Conservation (phyloP, 1,140 invertebrate genomes). For the Zaprionus vittiger region DNA sequence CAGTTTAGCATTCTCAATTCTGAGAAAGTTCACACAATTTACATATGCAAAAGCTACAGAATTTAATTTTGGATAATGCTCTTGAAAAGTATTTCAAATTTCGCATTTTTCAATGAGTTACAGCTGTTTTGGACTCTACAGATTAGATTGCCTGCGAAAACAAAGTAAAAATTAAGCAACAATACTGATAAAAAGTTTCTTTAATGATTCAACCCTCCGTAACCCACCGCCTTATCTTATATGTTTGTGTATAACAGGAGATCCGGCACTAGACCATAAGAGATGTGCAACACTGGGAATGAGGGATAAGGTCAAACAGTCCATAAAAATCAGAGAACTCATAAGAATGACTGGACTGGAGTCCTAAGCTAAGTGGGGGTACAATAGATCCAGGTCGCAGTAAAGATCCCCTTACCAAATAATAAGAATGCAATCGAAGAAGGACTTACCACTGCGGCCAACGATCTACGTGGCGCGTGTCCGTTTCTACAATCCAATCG, state of each 20-base stretch:
- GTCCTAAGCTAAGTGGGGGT: too few species aligned
- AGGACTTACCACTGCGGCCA: slow-evolving; percentile 73
- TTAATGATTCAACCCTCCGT: neutral
- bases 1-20: neutral
- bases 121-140: slow-evolving; percentile 31
- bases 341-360: too few species aligned
- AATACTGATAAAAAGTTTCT: slow-evolving; percentile 12
- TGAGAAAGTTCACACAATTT: neutral
- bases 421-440: neutral
- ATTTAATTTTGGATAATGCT: neutral
- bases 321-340: too few species aligned
- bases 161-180: slow-evolving; percentile 33
- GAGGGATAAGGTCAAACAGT: too few species aligned
- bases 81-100: neutral
- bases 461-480: slow-evolving; percentile 75
- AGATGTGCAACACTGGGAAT: too few species aligned
- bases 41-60: neutral
- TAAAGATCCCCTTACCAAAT: too few species aligned
- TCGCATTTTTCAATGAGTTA: neutral
- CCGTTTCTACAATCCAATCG: slow-evolving; percentile 67
- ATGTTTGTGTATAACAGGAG: neutral
- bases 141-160: slow-evolving; percentile 66
- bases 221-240: neutral
- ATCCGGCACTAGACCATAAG: too few species aligned
- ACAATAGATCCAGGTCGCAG: too few species aligned